Base-by-base conservation (phyloP, 2,797 vertebrate genomes). In the Pogonophryne albipinna region DNA sequence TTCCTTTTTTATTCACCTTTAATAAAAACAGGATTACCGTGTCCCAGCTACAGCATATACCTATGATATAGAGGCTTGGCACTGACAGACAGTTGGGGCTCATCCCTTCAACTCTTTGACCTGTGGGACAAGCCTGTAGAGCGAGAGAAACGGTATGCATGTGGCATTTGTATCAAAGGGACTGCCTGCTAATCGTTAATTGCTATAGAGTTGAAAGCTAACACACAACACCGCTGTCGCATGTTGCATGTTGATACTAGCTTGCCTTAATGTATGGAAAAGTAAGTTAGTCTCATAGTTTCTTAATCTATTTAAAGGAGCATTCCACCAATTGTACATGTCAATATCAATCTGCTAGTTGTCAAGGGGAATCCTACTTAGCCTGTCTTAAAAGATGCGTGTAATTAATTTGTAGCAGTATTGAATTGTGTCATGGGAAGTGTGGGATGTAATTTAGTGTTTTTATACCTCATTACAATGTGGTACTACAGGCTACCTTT, bases 11-110 rank as follows among this genome's bases (percentile, higher is more conserved):
- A 88, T 89, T 86, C 80, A 52, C 46, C 72, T 94, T 90, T 92
- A 93, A 94, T 94, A 94, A 95, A 94, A 93, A 85, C 34, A 71
- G 92, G 90, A 93, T 95, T 93, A 94, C 62, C 19, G 60, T 44
- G 4, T 66, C 75, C 53, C 65, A 71, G 72, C 46, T 53, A 12
- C 63, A 57, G 86, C 44, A 47, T 63, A 51, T 50, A 67, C 55
- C 70, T 76, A 72, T 85, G 77, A 88, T 89, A 87, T 71, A 68
- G 74, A 89, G 76, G 50, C 64, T 70, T 52, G 63, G 42, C 34
- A 27, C 74, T 66, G 76, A 76, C 75, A 80, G 81, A 76, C 77
- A 61, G 73, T 82, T 83, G 19, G 41, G 50, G 31, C 62, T 82
- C 78, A 85, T 82, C 77, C 65, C 56, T 68, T 64, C 20, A 13